Conservation (phyloP, 53 echinoderm and acorn worm species). For the Zoroaster sp. region DNA sequence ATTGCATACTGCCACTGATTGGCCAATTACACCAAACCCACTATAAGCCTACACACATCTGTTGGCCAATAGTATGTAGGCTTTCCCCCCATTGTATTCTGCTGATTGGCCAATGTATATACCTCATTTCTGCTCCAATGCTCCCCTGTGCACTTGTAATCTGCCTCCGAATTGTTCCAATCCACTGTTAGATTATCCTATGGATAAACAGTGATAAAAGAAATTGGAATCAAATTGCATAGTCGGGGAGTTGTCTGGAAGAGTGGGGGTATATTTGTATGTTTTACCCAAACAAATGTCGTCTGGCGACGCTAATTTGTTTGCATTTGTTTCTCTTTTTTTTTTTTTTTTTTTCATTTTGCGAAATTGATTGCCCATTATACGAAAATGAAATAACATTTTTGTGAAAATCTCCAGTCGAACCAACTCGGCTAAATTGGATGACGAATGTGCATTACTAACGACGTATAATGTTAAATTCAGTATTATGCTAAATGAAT, state of each 20-base stretch:
- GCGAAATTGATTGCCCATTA: too few relatives aligned
- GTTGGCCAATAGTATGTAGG: too few relatives aligned
- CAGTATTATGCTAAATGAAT: too few relatives aligned
- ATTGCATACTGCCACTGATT: not conserved
- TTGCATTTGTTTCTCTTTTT: not conserved
- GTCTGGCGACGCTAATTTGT: not conserved
- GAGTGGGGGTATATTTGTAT: not conserved
- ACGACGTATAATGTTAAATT: too few relatives aligned
- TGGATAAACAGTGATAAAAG: not conserved
- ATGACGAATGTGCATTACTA: too few relatives aligned
- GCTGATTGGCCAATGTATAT: not conserved
- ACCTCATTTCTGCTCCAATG: not conserved
- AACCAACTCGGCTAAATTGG: too few relatives aligned
- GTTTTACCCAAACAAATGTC: too few relatives aligned
- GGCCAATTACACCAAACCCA: not conserved
- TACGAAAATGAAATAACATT: too few relatives aligned
- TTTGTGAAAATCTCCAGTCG: too few relatives aligned
- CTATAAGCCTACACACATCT: not conserved
- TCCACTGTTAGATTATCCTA: constrained; percentile 36
- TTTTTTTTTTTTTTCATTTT: not conserved
- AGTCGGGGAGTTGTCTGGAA: not conserved
- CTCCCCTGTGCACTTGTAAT: not conserved
- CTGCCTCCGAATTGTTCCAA: constrained; percentile 1
- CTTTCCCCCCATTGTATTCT: too few relatives aligned
- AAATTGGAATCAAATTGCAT: not conserved